Conservation (phyloP, 2,797 vertebrate genomes). For the Mastacembelus armatus region DNA sequence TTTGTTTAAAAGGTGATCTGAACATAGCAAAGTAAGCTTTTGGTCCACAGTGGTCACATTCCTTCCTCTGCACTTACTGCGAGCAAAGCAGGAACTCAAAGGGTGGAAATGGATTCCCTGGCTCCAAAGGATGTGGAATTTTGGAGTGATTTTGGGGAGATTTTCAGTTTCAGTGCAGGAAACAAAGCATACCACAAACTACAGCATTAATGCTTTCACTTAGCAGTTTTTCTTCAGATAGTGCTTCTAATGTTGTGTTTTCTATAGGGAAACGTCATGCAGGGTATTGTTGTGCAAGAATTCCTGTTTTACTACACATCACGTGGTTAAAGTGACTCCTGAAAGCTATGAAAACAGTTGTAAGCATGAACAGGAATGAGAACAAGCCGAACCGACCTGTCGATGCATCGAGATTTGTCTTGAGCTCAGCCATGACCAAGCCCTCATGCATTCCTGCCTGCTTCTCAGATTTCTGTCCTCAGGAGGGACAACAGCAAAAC, state of each 20-base stretch:
- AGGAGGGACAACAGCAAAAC: slow-evolving; percentile 65
- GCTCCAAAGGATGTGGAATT: slow-evolving; percentile 75
- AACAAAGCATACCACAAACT: slow-evolving; percentile 53
- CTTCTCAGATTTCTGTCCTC: slow-evolving; percentile 78
- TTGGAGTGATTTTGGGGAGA: slow-evolving; percentile 58
- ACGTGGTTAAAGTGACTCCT: slow-evolving; percentile 12
- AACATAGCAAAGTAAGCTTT: slow-evolving; percentile 41
- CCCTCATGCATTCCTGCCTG: slow-evolving; percentile 72
- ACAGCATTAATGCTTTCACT: slow-evolving; percentile 23
- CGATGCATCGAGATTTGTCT: slow-evolving; percentile 53
- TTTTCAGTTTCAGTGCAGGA: slow-evolving; percentile 53
- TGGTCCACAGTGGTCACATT: slow-evolving; percentile 61
- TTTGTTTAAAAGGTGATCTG: slow-evolving; percentile 54
- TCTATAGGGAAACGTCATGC: slow-evolving; percentile 18
- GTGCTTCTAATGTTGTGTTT: neutral
- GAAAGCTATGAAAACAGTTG: slow-evolving; percentile 57
- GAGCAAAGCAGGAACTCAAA: slow-evolving; percentile 65
- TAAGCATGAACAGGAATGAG: slow-evolving; percentile 71
- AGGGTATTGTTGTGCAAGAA: slow-evolving; percentile 28
- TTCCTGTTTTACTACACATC: slow-evolving; percentile 49
- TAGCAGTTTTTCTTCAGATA: neutral
- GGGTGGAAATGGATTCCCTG: slow-evolving; percentile 76
- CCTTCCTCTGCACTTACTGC: slow-evolving; percentile 43
- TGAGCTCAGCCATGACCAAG: slow-evolving; percentile 66
- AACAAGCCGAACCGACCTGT: slow-evolving; percentile 78